Evolutionary conservation across 2,113 vertebrate species (phyloP).

Genomic region (Ia io): DNA sequence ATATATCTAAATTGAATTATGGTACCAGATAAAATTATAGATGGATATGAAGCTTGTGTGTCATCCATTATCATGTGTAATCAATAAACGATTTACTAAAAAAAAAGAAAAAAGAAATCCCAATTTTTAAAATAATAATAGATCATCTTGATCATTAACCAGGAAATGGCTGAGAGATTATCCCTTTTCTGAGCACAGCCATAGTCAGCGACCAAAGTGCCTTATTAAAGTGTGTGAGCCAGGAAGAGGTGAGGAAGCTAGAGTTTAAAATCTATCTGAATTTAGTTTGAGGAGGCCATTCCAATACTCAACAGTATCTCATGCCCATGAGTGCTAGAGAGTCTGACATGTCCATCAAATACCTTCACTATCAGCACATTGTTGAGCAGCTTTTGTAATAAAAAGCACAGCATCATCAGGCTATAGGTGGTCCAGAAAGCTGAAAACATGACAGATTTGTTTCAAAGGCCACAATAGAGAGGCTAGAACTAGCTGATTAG

Average conservation of each 20-base stretch:
- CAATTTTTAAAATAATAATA: not conserved
- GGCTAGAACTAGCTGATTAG: not conserved
- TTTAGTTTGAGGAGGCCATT: not conserved
- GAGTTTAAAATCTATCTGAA: not conserved
- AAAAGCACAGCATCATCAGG: not conserved
- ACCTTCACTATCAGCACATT: not conserved
- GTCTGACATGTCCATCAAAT: not conserved
- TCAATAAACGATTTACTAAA: slow-evolving; percentile 78
- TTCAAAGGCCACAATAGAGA: not conserved
- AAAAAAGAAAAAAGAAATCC: too few relatives aligned
- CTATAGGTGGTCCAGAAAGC: not conserved
- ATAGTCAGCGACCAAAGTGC: not conserved
- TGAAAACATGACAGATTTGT: not conserved
- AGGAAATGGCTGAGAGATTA: not conserved
- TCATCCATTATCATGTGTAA: slow-evolving; percentile 77
- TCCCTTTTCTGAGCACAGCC: not conserved
- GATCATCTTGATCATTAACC: not conserved
- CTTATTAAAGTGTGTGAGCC: not conserved
- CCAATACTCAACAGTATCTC: not conserved
- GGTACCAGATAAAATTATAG: slow-evolving; percentile 69
- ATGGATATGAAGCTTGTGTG: slow-evolving; percentile 74
- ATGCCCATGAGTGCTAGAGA: not conserved
- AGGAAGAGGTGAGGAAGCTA: not conserved
- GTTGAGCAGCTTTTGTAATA: not conserved
- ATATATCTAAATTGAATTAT: slow-evolving; percentile 72